These are phyloP conservation scores for Cheilosia grossa DNA, from an alignment of 2,888 invertebrate species.

Conservation along the genomic window DNA sequence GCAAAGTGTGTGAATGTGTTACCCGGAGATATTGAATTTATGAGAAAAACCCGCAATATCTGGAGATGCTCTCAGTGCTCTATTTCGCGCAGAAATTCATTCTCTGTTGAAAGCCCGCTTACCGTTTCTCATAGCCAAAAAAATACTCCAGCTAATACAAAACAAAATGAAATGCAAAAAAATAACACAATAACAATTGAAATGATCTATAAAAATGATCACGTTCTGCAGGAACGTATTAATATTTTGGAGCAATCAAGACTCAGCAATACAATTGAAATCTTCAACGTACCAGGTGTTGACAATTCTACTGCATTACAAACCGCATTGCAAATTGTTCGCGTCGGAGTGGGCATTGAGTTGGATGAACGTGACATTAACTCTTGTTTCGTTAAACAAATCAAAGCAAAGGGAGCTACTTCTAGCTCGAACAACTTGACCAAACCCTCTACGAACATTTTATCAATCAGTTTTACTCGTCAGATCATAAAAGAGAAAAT, in stretches of 20 bases:
- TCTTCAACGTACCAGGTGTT: constrained; percentile 32
- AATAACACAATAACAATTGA: constrained; percentile 15
- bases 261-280: constrained; percentile 19
- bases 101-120: constrained; percentile 6
- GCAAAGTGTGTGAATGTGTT: constrained; percentile 31
- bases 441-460: not conserved
- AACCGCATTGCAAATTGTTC: constrained; percentile 31
- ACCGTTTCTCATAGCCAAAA: not conserved
- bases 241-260: constrained; percentile 19
- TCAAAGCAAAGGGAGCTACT: constrained; percentile 10
- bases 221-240: constrained; percentile 1
- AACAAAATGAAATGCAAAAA: not conserved
- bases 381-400: constrained; percentile 25
- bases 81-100: constrained; percentile 12
- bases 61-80: constrained; percentile 22
- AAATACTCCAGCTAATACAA: not conserved
- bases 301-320: constrained; percentile 16
- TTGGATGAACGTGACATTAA: constrained; percentile 30
- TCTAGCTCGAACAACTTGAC: constrained; percentile 6
- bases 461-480: not conserved
- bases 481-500: not conserved
- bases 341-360: constrained; percentile 12
- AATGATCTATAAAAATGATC: constrained; percentile 23
- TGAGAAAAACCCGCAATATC: constrained; percentile 16
- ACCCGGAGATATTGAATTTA: not conserved